A percentile compares a stretch with the other conserved stretches of the same genome.
These are phyloP conservation scores for Pogona vitticeps DNA, from an alignment of 2,113 vertebrate genomes.

Conservation along the genomic window DNA sequence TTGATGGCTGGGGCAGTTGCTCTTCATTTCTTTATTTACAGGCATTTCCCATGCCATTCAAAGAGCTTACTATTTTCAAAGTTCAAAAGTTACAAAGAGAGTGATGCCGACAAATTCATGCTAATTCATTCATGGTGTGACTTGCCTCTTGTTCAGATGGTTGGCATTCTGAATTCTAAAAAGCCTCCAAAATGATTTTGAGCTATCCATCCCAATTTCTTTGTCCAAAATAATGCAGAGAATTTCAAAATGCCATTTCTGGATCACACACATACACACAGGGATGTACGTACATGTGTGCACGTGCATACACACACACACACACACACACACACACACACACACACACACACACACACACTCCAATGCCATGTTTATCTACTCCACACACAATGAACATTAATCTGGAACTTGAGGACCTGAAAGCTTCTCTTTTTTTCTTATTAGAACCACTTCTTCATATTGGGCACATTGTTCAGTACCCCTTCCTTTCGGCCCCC, in stretches of 20 bases:
- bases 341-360: background rate
- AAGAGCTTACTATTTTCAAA: too few relatives aligned
- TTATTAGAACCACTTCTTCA: background rate
- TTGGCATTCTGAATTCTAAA: background rate
- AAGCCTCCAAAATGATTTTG: background rate
- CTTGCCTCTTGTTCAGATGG: background rate
- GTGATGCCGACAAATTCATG: too few relatives aligned
- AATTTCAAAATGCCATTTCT: too few relatives aligned
- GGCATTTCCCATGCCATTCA: too few relatives aligned
- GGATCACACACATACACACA: too few relatives aligned
- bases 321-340: background rate
- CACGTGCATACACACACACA: background rate
- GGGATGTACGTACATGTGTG: too few relatives aligned
- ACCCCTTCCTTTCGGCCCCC: background rate
- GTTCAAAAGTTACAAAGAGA: too few relatives aligned
- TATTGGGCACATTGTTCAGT: background rate
- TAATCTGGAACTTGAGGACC: background rate
- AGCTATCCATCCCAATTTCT: background rate
- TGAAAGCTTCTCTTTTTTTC: background rate
- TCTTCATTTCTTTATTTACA: too few relatives aligned
- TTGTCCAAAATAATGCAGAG: background rate
- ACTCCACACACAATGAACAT: background rate
- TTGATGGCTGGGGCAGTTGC: too few relatives aligned
- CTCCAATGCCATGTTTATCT: background rate
- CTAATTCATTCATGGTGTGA: background rate